Base-by-base conservation (phyloP, 2,113 vertebrate species). In the Podocnemis expansa region DNA sequence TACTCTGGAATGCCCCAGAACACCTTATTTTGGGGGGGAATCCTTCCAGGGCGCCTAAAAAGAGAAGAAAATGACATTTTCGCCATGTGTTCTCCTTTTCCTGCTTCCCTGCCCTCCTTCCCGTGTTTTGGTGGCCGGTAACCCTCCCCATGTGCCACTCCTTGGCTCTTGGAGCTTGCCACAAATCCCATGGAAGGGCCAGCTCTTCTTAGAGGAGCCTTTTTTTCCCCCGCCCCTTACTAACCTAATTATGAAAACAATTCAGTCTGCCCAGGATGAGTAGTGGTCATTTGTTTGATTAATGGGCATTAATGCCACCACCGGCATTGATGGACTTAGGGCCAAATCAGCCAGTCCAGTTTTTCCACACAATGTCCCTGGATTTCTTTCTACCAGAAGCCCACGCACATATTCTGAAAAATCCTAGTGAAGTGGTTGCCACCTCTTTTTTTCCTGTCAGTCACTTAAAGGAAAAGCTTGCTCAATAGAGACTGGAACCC, bases 261-360 rank as follows among this genome's bases (percentile, higher is more conserved):
- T 34, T 14, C 10, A 24, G 11, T 12, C 56, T 80, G 54, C 60
- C 60, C 84, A 47, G 75, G 54, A 19, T 85, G 70, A 92, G 43
- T 45, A 84, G 47, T 88, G 56, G 81, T 51, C 55, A 80, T 88
- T 96, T 88, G 80, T 90, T 94, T 85, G 90, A 75, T 81, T 67
- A 90, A 83, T 70, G 81, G 78, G 9, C 43, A 4, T 22, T 85
- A 82, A 76, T 29, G 93, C 43, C 19, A 27, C 51, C 85, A 67
- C 51, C 27, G 12, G 82, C 88, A 70, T 86, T 83, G 13, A 3
- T 16, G 47, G 31, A 11, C 55, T 84, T 56, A 79, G 73, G n/a
- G 21, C 49, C 43, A 70, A 19, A n/a, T n/a, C n/a, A n/a, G n/a
- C n/a, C n/a, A n/a, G n/a, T 49, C 55, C 24, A 5, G 0, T 5